phyloP scores from a whole-genome alignment of 64 coral and sea anemone genomes.

The Trachythela sp. region DNA sequence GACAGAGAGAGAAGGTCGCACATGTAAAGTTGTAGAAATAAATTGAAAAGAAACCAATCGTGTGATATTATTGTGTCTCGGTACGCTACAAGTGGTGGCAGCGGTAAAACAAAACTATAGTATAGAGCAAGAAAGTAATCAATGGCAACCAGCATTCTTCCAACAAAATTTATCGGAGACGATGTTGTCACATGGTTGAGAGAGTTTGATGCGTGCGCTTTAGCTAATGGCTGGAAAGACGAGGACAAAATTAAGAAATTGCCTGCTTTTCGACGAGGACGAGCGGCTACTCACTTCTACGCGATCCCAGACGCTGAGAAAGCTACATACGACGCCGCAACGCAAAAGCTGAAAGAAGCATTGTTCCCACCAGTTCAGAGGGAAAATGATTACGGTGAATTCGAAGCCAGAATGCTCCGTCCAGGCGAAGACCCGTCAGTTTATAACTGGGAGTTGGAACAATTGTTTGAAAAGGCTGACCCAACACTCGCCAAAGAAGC shows the following conservation, averaged over 20 bases:
- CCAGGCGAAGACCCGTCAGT: not conserved
- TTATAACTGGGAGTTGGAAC: not conserved
- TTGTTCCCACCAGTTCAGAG: not conserved
- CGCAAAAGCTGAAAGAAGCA: not conserved
- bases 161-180: not conserved
- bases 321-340: not conserved
- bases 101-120: too few relatives aligned
- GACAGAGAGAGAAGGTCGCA: too few relatives aligned
- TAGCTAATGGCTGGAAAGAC: not conserved
- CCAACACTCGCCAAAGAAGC: not conserved
- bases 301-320: not conserved
- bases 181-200: conserved; percentile 16
- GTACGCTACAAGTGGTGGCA: too few relatives aligned
- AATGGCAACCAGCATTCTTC: not conserved
- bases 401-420: not conserved
- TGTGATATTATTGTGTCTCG: too few relatives aligned
- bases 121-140: too few relatives aligned
- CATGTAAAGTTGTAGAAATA: too few relatives aligned
- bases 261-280: not conserved
- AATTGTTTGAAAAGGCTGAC: not conserved
- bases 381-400: not conserved
- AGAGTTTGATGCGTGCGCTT: conserved; percentile 26
- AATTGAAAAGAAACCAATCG: too few relatives aligned
- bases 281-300: conserved; percentile 11
- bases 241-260: conserved; percentile 24